Percentiles rank a stretch among this genome's conserved stretches.
Conservation (phyloP, 2,797 vertebrate genomes). For the Corythornis leucogaster region DNA sequence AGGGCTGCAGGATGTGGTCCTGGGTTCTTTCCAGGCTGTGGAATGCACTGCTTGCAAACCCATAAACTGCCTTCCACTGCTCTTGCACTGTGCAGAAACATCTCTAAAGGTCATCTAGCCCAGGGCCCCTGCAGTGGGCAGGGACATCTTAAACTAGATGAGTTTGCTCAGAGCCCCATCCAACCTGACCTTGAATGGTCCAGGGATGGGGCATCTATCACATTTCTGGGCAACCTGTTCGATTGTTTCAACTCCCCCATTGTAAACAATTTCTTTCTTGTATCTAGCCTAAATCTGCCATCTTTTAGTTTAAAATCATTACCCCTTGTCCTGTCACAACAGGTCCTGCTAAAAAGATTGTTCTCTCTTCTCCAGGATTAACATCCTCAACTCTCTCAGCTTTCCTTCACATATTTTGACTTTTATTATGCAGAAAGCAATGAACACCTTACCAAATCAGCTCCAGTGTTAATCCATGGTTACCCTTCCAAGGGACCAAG, state of each 20-base stretch:
- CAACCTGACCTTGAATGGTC: neutral
- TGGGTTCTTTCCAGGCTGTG: constrained; percentile 37
- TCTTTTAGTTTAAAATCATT: neutral
- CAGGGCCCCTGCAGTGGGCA: neutral
- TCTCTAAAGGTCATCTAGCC: neutral
- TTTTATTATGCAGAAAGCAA: neutral
- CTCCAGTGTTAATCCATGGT: neutral
- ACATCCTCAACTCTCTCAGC: neutral
- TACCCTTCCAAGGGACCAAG: neutral
- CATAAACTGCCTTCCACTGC: neutral
- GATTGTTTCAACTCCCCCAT: neutral
- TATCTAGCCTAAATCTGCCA: neutral
- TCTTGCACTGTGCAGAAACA: constrained; percentile 22
- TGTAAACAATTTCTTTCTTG: neutral
- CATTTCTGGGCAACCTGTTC: neutral
- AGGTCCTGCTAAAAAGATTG: neutral
- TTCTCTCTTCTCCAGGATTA: neutral
- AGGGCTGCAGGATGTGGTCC: neutral
- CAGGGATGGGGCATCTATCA: neutral
- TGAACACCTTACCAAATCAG: neutral
- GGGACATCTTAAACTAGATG: neutral
- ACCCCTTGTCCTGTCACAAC: neutral
- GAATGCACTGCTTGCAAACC: neutral
- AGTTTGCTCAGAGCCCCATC: neutral
- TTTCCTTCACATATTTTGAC: neutral